phyloP scores from a whole-genome alignment of 30 jellyfish, hydroid and myxozoan species.

The Cassiopea xamachana region DNA sequence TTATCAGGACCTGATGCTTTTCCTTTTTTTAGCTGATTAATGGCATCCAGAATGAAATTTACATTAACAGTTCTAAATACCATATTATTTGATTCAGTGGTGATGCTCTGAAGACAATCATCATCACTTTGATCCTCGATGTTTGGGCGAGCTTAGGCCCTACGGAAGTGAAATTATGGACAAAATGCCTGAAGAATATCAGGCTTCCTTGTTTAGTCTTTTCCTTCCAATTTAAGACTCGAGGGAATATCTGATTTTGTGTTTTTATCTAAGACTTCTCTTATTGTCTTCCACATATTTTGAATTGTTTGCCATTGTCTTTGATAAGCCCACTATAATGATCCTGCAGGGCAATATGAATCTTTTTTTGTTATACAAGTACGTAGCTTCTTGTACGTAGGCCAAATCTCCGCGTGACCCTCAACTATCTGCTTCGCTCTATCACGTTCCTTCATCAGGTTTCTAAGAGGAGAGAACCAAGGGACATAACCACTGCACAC shows the following conservation, averaged over 20 bases:
- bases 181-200: slow-evolving; percentile 8
- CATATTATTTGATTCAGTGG: slow-evolving; percentile 28
- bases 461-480: slow-evolving; percentile 52
- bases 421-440: slow-evolving; percentile 8
- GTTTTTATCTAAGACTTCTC: slow-evolving; percentile 38
- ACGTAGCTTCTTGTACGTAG: not conserved
- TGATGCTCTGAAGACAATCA: slow-evolving; percentile 25
- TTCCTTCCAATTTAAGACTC: slow-evolving; percentile 5
- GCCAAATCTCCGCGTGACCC: slow-evolving; percentile 32
- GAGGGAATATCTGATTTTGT: slow-evolving; percentile 19
- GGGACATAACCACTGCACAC: slow-evolving; percentile 42
- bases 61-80: slow-evolving; percentile 1
- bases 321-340: slow-evolving; percentile 23
- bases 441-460: slow-evolving; percentile 48
- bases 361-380: slow-evolving; percentile 43
- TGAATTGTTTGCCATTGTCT: slow-evolving; percentile 1
- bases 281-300: slow-evolving; percentile 56
- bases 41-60: slow-evolving; percentile 10
- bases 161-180: slow-evolving; percentile 10
- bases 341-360: slow-evolving; percentile 15
- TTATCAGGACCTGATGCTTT: slow-evolving; percentile 21
- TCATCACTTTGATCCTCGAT: slow-evolving; percentile 26
- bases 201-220: not conserved
- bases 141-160: slow-evolving; percentile 26
- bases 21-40: not conserved